Conservation (phyloP, 2,797 vertebrate genomes). For the Hemibagrus guttatus region DNA sequence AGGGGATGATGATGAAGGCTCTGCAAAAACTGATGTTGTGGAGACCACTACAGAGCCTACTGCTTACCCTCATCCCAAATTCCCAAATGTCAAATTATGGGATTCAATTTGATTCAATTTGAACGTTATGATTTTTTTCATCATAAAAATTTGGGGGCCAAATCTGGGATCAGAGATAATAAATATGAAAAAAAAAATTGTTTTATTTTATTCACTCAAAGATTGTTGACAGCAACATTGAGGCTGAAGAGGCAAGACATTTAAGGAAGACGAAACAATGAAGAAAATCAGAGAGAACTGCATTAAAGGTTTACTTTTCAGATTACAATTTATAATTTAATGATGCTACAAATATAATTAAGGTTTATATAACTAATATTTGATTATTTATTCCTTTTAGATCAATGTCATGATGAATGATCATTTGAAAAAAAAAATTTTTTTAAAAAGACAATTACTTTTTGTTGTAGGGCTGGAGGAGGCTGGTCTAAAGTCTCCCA, state of each 20-base stretch:
- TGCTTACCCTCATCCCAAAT: conserved; percentile 67
- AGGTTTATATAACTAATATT: neutral
- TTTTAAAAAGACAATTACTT: neutral
- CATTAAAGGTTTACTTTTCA: conserved; percentile 36
- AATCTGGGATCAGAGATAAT: conserved; percentile 67
- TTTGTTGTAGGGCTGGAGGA: conserved; percentile 31
- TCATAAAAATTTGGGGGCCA: conserved; percentile 67
- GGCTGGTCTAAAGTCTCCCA: conserved; percentile 50
- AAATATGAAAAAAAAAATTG: conserved; percentile 66
- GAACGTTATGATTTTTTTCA: conserved; percentile 75
- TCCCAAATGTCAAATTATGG: conserved; percentile 71
- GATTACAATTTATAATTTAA: no score
- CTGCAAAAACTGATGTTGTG: conserved; percentile 52
- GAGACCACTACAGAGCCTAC: conserved; percentile 52
- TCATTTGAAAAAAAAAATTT: neutral
- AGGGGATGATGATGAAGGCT: conserved; percentile 49
- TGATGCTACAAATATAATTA: neutral
- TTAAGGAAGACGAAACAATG: conserved; percentile 54
- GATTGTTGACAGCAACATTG: conserved; percentile 68
- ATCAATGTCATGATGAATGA: neutral
- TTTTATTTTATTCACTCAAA: conserved; percentile 76
- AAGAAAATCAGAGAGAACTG: conserved; percentile 63
- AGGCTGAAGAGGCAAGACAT: conserved; percentile 59
- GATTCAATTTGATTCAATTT: conserved; percentile 71
- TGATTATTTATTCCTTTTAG: neutral